These are phyloP conservation scores for Onychorhynchus coronatus DNA, from an alignment of 2,113 vertebrate species.

Conservation along the genomic window DNA sequence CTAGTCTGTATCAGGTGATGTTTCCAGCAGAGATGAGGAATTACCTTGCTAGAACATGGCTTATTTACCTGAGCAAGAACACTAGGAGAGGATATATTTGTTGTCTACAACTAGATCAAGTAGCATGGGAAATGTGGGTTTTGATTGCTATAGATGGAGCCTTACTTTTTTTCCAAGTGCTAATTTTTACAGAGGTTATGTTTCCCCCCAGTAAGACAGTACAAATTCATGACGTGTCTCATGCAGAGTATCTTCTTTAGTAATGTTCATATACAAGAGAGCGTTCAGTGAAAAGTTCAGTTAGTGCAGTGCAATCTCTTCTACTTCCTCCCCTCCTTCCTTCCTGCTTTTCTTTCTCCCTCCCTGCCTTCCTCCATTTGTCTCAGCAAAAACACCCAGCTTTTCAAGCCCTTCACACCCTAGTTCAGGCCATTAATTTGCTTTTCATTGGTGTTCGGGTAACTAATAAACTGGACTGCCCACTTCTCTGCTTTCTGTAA, in stretches of 20 bases:
- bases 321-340: not conserved
- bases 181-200: not conserved
- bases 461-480: not conserved
- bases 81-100: not conserved
- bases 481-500: not conserved
- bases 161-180: not conserved
- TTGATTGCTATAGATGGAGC: not conserved
- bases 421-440: not conserved
- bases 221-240: not conserved
- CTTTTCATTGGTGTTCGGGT: not conserved
- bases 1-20: not conserved
- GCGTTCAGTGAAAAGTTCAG: not conserved
- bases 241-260: not conserved
- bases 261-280: not conserved
- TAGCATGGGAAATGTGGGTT: not conserved
- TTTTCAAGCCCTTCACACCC: not conserved
- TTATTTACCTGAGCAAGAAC: not conserved
- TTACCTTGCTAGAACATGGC: not conserved
- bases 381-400: not conserved
- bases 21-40: slow-evolving; percentile 29
- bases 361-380: not conserved
- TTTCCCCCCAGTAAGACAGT: not conserved
- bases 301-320: not conserved
- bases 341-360: not conserved
- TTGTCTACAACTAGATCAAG: not conserved